phyloP scores from a whole-genome alignment of 2,888 invertebrate genomes.

The Tuta absoluta region DNA sequence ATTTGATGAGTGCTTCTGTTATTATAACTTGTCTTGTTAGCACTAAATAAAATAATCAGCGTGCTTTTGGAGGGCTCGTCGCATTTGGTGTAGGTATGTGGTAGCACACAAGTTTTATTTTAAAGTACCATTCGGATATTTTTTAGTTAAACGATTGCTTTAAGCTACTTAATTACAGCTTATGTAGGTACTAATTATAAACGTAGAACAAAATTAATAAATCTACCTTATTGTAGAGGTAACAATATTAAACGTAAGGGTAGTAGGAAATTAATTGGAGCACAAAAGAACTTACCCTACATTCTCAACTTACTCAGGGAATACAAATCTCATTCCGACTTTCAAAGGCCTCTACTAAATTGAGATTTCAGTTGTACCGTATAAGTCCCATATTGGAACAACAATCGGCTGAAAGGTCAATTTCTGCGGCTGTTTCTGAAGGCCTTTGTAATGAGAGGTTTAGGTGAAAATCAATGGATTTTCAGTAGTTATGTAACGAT shows the following conservation, averaged over 20 bases:
- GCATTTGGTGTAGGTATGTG: too few relatives aligned
- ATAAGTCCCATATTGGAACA: not conserved
- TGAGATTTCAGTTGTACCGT: not conserved
- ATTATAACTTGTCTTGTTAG: too few relatives aligned
- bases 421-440: not conserved
- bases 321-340: constrained; percentile 6
- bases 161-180: too few relatives aligned
- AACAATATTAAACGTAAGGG: not conserved
- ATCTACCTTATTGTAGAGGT: not conserved
- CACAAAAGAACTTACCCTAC: not conserved
- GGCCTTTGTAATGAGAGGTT: constrained; percentile 14
- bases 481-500: not conserved
- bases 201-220: too few relatives aligned
- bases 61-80: too few relatives aligned
- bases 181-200: too few relatives aligned
- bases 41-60: too few relatives aligned
- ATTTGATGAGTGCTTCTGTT: too few relatives aligned
- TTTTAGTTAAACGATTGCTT: too few relatives aligned
- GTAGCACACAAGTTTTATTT: too few relatives aligned
- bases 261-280: not conserved
- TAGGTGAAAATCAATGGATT: not conserved
- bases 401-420: constrained; percentile 11
- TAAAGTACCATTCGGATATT: too few relatives aligned
- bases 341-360: constrained; percentile 10
- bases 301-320: constrained; percentile 1